Percentiles rank a stretch among this genome's conserved stretches.
These are phyloP conservation scores for Varanus salvator DNA, from an alignment of 2,113 vertebrate genomes.

Conservation along the genomic window DNA sequence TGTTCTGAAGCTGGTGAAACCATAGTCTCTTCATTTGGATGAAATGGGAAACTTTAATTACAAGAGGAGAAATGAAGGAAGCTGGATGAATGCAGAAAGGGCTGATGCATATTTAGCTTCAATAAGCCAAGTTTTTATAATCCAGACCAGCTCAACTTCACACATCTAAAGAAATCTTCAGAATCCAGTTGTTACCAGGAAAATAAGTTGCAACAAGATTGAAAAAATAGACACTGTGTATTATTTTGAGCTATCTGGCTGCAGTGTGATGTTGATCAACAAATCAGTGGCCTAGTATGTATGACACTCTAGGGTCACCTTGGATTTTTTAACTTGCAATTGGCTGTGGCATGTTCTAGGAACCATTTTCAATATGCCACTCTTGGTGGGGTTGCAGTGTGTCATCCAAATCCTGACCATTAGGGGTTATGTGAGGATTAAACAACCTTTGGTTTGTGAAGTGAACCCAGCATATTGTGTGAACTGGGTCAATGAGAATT, in stretches of 20 bases:
- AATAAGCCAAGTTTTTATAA: not conserved
- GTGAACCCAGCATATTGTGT: too few relatives aligned
- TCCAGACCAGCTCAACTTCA: not conserved
- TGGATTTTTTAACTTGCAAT: too few relatives aligned
- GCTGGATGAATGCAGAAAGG: not conserved
- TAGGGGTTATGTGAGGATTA: too few relatives aligned
- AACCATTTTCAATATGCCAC: too few relatives aligned
- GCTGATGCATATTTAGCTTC: not conserved
- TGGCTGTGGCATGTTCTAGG: too few relatives aligned
- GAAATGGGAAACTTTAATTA: not conserved
- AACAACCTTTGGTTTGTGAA: too few relatives aligned
- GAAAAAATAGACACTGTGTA: not conserved
- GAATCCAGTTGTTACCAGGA: too few relatives aligned
- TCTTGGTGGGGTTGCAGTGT: too few relatives aligned
- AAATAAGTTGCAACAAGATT: not conserved
- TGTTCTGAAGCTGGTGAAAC: not conserved
- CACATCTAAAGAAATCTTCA: not conserved
- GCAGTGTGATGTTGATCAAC: not conserved
- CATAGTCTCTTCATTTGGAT: not conserved
- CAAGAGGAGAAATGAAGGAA: not conserved
- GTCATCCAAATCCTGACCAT: too few relatives aligned
- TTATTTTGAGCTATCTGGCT: not conserved
- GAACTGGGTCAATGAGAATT: not conserved
- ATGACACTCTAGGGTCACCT: too few relatives aligned
- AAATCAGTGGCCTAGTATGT: not conserved